Conservation (phyloP, 2,888 invertebrate genomes). For the Rotaria sp. region DNA sequence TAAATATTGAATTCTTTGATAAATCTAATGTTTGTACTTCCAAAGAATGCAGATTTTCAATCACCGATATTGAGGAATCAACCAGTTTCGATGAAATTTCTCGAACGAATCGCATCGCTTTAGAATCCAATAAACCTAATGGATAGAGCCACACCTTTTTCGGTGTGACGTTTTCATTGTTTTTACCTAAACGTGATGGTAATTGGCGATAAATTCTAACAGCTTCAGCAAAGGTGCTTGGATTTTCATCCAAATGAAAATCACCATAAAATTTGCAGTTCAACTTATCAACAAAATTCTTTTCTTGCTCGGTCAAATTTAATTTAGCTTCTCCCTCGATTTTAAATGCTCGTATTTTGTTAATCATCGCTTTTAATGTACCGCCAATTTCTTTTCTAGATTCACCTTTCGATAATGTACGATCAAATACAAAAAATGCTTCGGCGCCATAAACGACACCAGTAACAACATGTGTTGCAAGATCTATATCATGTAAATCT, state of each 20-base stretch:
- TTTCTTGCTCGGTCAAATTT: neutral
- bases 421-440: constrained; percentile 21
- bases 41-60: neutral
- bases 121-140: neutral
- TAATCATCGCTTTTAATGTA: neutral
- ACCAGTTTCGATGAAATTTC: neutral
- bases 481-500: neutral
- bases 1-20: neutral
- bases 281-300: neutral
- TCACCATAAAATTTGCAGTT: constrained; percentile 22
- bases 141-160: constrained; percentile 11
- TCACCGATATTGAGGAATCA: neutral
- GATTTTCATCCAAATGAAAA: neutral
- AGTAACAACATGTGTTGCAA: constrained; percentile 18
- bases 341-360: neutral
- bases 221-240: neutral
- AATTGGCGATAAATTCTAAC: neutral
- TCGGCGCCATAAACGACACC: neutral
- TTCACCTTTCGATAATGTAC: neutral
- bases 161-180: neutral
- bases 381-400: neutral
- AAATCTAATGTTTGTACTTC: neutral
- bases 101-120: neutral
- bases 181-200: neutral
- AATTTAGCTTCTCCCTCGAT: neutral